Conservation (phyloP, 2,888 invertebrate species). For the Aleiodes testaceus region DNA sequence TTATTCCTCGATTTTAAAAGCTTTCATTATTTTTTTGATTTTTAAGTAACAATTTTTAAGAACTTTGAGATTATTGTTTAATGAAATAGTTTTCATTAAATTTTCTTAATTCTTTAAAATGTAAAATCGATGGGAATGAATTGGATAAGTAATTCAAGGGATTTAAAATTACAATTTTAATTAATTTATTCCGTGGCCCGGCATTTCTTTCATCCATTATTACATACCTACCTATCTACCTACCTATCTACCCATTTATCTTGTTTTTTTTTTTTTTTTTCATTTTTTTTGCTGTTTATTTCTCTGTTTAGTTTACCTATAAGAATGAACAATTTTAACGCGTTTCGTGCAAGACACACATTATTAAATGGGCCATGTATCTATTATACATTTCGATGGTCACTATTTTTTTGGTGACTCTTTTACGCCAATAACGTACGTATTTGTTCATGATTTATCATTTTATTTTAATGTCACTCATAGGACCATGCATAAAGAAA, state of each 20-base stretch:
- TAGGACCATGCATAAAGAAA: conserved; percentile 31
- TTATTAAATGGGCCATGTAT: conserved; percentile 27
- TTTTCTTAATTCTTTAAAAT: background rate
- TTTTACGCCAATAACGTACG: conserved; percentile 42
- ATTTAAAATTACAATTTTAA: background rate
- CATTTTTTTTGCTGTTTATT: conserved; percentile 17
- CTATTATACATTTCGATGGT: conserved; percentile 36
- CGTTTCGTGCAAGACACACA: conserved; percentile 39
- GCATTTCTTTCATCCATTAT: conserved; percentile 48
- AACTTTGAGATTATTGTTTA: no score
- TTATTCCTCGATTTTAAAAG: no score
- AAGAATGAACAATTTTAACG: conserved; percentile 51
- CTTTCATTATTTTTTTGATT: no score
- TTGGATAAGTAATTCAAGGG: background rate
- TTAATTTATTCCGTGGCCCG: conserved; percentile 39
- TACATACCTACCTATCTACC: conserved; percentile 55
- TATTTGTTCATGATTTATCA: conserved; percentile 33
- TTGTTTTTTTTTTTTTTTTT: conserved; percentile 15
- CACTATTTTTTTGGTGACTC: conserved; percentile 13
- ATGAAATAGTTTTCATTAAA: background rate
- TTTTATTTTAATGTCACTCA: conserved; percentile 26
- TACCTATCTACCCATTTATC: conserved; percentile 52
- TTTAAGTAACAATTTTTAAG: no score
- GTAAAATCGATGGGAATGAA: background rate
- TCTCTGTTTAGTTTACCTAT: conserved; percentile 47